Base-by-base conservation (phyloP, 2,113 vertebrate genomes). In the Oncorhynchus gorbuscha region DNA sequence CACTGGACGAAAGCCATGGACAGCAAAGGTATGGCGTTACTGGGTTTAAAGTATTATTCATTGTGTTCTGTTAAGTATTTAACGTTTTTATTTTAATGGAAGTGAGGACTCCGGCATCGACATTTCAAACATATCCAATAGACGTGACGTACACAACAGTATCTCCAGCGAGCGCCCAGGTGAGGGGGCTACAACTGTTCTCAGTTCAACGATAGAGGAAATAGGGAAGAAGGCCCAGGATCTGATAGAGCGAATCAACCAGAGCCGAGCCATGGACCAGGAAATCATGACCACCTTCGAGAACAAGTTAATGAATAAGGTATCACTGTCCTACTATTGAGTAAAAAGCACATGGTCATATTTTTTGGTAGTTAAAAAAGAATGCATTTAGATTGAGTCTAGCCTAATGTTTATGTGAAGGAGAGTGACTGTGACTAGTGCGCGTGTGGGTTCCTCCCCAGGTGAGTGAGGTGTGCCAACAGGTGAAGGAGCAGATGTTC, bases 401-500 rank as follows among this genome's bases (percentile, higher is more conserved):
- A 32, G 26, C 4, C 55, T 18, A 49, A 20, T 49, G 6, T 24
- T 11, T 30, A 35, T 58, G 49, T 30, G 59, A 39, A 8, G 9
- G 55, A 20, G 51, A 35, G 24, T 22, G 20, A 62, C 26, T 48
- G 59, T 74, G 55, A 62, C 8, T 18, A 20, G 48, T 49, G 61
- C 55, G 8, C 9, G 6, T 75, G n/a, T 48, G 39, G 73, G 77
- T 78, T 1, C 55, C 35, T 35, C 39, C 28, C 13, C 74, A 96
- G 95, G 94, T 95, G 71, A 90, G 91, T 0, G 90, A 90, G 72
- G 78, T 94, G 84, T 91, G 92, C 0, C 93, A 95, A 80, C 92
- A 94, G 84, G 71, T 96, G 74, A 94, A 94, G 78, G 94, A 95
- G 75, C 86, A 79, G 75, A 91, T 96, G 79, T 94, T 94, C 83